A percentile compares a stretch with the other conserved stretches of the same genome.
Conservation (phyloP, 23 tunicate genomes). For the Trididemnum clinides region DNA sequence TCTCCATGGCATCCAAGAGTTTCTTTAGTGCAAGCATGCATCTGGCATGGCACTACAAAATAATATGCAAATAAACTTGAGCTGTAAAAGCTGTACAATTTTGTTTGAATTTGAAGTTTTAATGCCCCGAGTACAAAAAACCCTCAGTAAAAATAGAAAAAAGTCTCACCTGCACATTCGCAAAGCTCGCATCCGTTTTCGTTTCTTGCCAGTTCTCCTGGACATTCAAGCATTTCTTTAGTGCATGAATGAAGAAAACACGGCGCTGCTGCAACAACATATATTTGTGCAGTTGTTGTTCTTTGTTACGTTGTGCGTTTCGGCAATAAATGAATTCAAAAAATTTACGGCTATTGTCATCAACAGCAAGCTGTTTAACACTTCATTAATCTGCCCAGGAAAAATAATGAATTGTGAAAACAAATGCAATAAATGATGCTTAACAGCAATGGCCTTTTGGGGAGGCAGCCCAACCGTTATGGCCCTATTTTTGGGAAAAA, state of each 20-base stretch:
- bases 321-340: too few relatives aligned
- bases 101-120: neutral
- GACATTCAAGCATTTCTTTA: slow-evolving; percentile 56
- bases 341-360: too few relatives aligned
- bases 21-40: slow-evolving; percentile 53
- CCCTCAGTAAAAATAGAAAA: neutral
- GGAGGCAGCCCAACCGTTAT: too few relatives aligned
- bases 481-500: too few relatives aligned
- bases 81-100: neutral
- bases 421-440: too few relatives aligned
- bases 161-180: slow-evolving; percentile 33
- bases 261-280: neutral
- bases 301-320: neutral
- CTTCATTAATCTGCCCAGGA: too few relatives aligned
- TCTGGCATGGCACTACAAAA: slow-evolving; percentile 36
- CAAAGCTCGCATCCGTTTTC: slow-evolving; percentile 62
- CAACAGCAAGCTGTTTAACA: neutral
- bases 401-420: too few relatives aligned
- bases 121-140: neutral
- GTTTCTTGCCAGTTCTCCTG: slow-evolving; percentile 22
- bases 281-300: neutral
- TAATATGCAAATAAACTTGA: too few relatives aligned
- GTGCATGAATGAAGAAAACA: slow-evolving; percentile 54
- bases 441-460: too few relatives aligned
- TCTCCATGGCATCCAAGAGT: slow-evolving; percentile 38